Conservation (phyloP, 2,888 invertebrate genomes). For the Eupithecia centaureata region DNA sequence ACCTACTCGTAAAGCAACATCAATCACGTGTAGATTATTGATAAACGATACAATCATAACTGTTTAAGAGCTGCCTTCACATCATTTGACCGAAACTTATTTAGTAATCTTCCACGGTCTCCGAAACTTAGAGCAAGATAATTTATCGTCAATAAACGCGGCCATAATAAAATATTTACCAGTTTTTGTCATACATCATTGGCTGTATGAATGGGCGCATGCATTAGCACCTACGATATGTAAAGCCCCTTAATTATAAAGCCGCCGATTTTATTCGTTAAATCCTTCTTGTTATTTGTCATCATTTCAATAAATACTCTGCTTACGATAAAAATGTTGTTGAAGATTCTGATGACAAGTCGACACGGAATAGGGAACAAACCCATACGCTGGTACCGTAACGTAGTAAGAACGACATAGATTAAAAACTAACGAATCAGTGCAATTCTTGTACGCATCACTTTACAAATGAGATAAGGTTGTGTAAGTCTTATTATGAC, state of each 20-base stretch:
- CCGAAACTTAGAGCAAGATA: conserved; percentile 38
- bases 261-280: conserved; percentile 40
- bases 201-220: conserved; percentile 42
- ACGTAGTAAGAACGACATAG: background rate
- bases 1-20: conserved; percentile 24
- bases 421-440: background rate
- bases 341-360: conserved; percentile 44
- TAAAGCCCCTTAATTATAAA: conserved; percentile 49
- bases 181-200: conserved; percentile 47
- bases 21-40: conserved; percentile 29
- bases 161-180: conserved; percentile 46
- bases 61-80: conserved; percentile 39
- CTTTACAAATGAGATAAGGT: background rate
- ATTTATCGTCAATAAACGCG: conserved; percentile 47
- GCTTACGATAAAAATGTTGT: conserved; percentile 47
- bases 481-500: background rate
- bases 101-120: conserved; percentile 45
- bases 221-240: conserved; percentile 44
- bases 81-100: conserved; percentile 41
- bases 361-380: conserved; percentile 1
- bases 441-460: background rate
- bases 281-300: conserved; percentile 46
- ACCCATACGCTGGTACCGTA: background rate
- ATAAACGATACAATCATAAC: conserved; percentile 36
- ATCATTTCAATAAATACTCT: conserved; percentile 47